Evolutionary conservation across 2,888 invertebrate genomes (phyloP).

Genomic region (Parnassius smintheus): DNA sequence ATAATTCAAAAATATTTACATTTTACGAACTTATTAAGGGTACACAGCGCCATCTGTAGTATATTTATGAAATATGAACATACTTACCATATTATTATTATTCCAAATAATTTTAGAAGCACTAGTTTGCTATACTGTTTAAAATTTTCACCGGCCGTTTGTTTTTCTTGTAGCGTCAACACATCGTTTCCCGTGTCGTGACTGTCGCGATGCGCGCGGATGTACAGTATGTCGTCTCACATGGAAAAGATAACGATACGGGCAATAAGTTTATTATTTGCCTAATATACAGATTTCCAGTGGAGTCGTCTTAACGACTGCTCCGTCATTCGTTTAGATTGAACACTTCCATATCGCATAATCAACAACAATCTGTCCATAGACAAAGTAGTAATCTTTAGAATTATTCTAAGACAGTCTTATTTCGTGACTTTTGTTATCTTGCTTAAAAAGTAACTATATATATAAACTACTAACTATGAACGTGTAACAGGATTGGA

Average conservation of each 20-base stretch:
- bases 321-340: not conserved
- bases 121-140: conserved; percentile 19
- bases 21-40: conserved; percentile 18
- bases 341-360: conserved; percentile 1
- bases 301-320: not conserved
- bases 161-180: conserved; percentile 41
- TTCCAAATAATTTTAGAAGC: conserved; percentile 30
- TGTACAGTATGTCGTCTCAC: conserved; percentile 43
- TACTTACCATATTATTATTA: conserved; percentile 55
- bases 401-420: too few species aligned
- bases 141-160: conserved; percentile 26
- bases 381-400: too few species aligned
- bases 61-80: conserved; percentile 20
- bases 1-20: too few species aligned
- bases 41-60: conserved; percentile 27
- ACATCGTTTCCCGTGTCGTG: conserved; percentile 48
- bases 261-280: conserved; percentile 28
- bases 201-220: conserved; percentile 57
- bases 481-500: too few species aligned
- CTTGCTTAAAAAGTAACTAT: too few species aligned
- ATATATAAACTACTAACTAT: too few species aligned
- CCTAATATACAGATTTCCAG: conserved; percentile 31
- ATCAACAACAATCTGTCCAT: not conserved
- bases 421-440: too few species aligned
- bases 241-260: conserved; percentile 33